Percentiles rank a stretch among this genome's conserved stretches.
Evolutionary conservation across 2,888 invertebrate genomes (phyloP).

Genomic region (Abrostola tripartita): DNA sequence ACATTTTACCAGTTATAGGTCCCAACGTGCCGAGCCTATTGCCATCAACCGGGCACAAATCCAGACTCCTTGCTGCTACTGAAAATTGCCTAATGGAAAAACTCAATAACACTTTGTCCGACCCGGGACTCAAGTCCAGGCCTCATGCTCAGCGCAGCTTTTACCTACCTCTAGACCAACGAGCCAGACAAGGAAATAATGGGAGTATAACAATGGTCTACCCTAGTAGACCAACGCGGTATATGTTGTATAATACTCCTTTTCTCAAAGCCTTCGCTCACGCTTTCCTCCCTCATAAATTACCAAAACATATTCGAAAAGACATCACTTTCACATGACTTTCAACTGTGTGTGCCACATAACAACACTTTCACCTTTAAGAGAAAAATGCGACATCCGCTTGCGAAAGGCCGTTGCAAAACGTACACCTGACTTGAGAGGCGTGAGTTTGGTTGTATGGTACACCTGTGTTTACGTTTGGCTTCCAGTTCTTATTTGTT

Average conservation of each 20-base stretch:
- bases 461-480: constrained; percentile 16
- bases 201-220: too few relatives aligned
- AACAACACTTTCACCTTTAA: constrained; percentile 72
- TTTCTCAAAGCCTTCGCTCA: constrained; percentile 19
- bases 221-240: not conserved
- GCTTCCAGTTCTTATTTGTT: not conserved
- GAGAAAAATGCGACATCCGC: constrained; percentile 76
- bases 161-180: too few relatives aligned
- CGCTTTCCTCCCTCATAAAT: constrained; percentile 57
- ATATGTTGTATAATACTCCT: not conserved
- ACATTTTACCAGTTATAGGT: too few relatives aligned
- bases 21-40: too few relatives aligned
- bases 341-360: constrained; percentile 68
- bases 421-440: constrained; percentile 59
- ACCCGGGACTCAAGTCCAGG: too few relatives aligned
- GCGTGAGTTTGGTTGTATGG: constrained; percentile 29
- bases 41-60: too few relatives aligned
- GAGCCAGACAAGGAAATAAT: too few relatives aligned
- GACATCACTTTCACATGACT: constrained; percentile 75
- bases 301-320: constrained; percentile 57
- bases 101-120: too few relatives aligned
- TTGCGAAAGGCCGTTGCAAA: constrained; percentile 66
- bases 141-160: too few relatives aligned
- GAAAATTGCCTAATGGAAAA: too few relatives aligned
- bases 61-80: too few relatives aligned